Percentiles rank a stretch among this genome's conserved stretches.
phyloP scores from a whole-genome alignment of 1,140 invertebrate genomes.

The Helicoverpa zea region DNA sequence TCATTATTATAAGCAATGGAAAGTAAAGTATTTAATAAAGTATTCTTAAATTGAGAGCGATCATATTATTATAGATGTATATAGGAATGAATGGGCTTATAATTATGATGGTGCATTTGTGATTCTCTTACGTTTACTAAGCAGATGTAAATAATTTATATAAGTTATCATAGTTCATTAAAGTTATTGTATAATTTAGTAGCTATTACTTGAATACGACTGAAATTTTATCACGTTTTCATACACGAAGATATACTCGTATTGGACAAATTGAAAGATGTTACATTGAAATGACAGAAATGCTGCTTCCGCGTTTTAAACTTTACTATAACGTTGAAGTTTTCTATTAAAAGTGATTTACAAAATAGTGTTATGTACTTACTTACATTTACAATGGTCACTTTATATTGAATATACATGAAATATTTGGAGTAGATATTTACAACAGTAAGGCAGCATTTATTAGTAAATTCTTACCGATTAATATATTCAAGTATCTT shows the following conservation, averaged over 20 bases:
- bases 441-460: constrained; percentile 38
- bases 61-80: constrained; percentile 72
- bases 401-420: constrained; percentile 42
- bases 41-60: constrained; percentile 52
- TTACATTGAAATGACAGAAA: constrained; percentile 30
- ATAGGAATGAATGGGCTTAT: constrained; percentile 77
- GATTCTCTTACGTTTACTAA: constrained; percentile 70
- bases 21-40: constrained; percentile 47
- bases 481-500: constrained; percentile 37
- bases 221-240: constrained; percentile 59
- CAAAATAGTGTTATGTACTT: constrained; percentile 43
- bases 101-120: constrained; percentile 72
- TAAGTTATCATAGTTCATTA: constrained; percentile 73
- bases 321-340: constrained; percentile 3
- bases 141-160: constrained; percentile 77
- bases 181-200: constrained; percentile 65
- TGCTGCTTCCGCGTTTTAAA: constrained; percentile 48
- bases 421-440: constrained; percentile 46
- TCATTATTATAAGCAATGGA: constrained; percentile 30
- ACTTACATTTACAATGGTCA: constrained; percentile 51
- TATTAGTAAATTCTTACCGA: constrained; percentile 21
- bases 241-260: constrained; percentile 19
- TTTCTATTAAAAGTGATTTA: constrained; percentile 34
- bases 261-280: constrained; percentile 23
- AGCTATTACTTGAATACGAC: constrained; percentile 67